These are phyloP conservation scores for Helicolenus hilgendorfi DNA, from an alignment of 2,797 vertebrate genomes.

Conservation along the genomic window DNA sequence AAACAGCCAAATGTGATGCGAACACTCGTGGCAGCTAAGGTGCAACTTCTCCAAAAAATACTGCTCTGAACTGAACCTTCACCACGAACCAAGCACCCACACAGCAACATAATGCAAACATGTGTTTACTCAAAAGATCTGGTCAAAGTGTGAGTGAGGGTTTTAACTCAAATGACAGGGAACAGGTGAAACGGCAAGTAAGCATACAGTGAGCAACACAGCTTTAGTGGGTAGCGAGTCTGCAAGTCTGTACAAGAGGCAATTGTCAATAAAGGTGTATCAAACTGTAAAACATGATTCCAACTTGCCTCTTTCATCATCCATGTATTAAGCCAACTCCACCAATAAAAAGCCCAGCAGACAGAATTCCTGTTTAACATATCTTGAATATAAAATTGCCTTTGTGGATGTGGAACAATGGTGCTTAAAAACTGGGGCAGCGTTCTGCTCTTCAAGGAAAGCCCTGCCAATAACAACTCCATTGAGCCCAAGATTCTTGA, in stretches of 20 bases:
- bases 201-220: not conserved
- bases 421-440: not conserved
- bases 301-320: not conserved
- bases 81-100: not conserved
- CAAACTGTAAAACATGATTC: not conserved
- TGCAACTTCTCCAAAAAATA: not conserved
- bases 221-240: not conserved
- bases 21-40: not conserved
- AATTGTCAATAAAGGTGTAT: not conserved
- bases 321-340: not conserved
- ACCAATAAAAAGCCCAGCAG: not conserved
- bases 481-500: not conserved
- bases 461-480: not conserved
- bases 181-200: not conserved
- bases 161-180: not conserved
- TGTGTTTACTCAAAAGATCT: slow-evolving; percentile 1
- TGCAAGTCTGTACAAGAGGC: slow-evolving; percentile 19
- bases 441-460: not conserved
- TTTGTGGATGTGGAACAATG: not conserved
- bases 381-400: not conserved
- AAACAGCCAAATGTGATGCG: not conserved
- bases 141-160: not conserved
- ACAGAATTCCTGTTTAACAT: not conserved
- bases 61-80: slow-evolving; percentile 1
- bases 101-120: not conserved